Evolutionary conservation across 2,888 invertebrate genomes (phyloP), one percentile per base, ranked within the genome.

Genomic region (Lepidonotus clava): DNA sequence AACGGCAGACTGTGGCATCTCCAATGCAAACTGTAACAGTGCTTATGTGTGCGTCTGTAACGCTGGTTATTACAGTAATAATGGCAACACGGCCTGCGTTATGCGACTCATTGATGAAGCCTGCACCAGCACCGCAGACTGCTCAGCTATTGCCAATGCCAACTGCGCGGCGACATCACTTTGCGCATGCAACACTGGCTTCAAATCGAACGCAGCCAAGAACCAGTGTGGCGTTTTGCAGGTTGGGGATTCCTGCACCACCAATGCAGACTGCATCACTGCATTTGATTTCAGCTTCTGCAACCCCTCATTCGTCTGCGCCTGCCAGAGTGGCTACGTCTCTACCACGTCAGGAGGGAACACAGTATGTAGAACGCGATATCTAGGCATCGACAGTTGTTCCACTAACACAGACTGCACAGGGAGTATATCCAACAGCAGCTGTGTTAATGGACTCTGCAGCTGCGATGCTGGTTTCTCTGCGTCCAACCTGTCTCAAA

Each of bases 201-300:
- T 28, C 38, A 46, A 46, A 46, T 14, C 46, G 8, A 80, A 32
- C n/a, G 46, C 32, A n/a, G 34, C 46, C 0, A 24, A 32, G 28
- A n/a, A 21, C 28, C 24, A 41, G 32, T 80, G 80, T 28, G 6
- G 14, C 46, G 18, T 6, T 5, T 8, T 46, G 28, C 14, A 8
- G 51, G 80, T 80, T 11, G 46, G 46, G 8, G 80, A 80, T 28
- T 46, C 80, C 11, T 80, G 80, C 28, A 41, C 18, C 46, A 80
- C 46, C 40, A 24, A 28, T 18, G 24, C 28, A n/a, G 40, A 80
- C 46, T 80, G 80, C 46, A 21, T 46, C 11, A 32, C 24, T 80
- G 80, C n/a, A 5, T 80, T 41, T 8, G 11, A 24, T n/a, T 24
- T 28, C 1, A 34, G 80, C 18, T 80, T 24, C 51, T 80, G 80